These are phyloP conservation scores for Erannis defoliaria DNA, from an alignment of 2,888 invertebrate genomes.

Conservation along the genomic window DNA sequence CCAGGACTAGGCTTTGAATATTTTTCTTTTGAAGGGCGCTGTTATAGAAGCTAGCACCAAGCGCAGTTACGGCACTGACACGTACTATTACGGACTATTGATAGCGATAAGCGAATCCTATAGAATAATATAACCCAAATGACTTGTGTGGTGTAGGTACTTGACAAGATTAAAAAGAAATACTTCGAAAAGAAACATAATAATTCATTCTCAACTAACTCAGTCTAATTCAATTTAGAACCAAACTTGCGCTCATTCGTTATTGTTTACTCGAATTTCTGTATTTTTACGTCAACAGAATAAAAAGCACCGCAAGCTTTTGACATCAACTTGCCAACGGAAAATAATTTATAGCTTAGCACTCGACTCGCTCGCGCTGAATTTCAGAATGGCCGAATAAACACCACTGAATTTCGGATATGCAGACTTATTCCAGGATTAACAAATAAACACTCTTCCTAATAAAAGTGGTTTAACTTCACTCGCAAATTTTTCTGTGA, in stretches of 20 bases:
- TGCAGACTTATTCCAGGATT: slow-evolving; percentile 44
- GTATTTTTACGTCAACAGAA: slow-evolving; percentile 36
- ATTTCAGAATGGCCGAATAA: slow-evolving; percentile 43
- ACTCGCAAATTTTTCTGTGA: background rate
- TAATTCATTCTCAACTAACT: slow-evolving; percentile 6
- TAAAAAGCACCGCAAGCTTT: slow-evolving; percentile 44
- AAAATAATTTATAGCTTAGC: slow-evolving; percentile 63
- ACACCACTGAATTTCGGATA: slow-evolving; percentile 49
- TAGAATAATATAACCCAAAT: too few species aligned
- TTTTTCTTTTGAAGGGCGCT: too few species aligned
- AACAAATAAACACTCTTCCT: slow-evolving; percentile 18
- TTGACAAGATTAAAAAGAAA: background rate
- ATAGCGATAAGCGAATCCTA: too few species aligned
- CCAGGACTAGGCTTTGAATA: too few species aligned
- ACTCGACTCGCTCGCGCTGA: slow-evolving; percentile 49
- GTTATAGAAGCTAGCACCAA: too few species aligned
- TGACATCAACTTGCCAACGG: slow-evolving; percentile 53
- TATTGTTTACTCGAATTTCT: slow-evolving; percentile 21
- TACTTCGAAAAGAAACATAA: slow-evolving; percentile 3
- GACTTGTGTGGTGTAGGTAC: too few species aligned
- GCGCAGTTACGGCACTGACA: too few species aligned
- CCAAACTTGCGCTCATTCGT: slow-evolving; percentile 31
- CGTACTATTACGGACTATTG: too few species aligned
- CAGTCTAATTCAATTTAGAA: slow-evolving; percentile 24
- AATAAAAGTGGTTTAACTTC: slow-evolving; percentile 5